Conservation (phyloP, 2,797 vertebrate species). For the Arctocebus calabarensis region DNA sequence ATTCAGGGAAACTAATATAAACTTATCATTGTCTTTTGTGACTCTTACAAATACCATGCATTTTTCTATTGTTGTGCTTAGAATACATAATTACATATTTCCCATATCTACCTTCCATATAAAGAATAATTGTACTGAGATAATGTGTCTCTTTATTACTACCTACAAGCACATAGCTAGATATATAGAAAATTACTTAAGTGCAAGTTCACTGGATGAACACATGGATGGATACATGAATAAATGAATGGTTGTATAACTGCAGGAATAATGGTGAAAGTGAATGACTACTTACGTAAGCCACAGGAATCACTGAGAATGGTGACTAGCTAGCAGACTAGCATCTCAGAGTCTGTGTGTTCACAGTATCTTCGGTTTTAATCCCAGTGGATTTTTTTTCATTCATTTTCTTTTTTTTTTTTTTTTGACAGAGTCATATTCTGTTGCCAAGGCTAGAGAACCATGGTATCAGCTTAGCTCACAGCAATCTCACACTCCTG, state of each 20-base stretch:
- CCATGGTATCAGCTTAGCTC: too few species aligned
- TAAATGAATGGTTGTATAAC: background rate
- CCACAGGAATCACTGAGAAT: background rate
- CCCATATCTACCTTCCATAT: background rate
- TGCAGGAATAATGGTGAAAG: constrained; percentile 2
- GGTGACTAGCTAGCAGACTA: background rate
- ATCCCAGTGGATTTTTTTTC: background rate
- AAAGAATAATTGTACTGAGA: background rate
- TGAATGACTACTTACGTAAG: background rate
- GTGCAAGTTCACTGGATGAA: background rate
- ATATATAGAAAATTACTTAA: background rate
- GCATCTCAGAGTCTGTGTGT: background rate
- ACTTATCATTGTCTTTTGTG: background rate
- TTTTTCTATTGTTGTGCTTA: background rate
- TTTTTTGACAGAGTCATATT: too few species aligned
- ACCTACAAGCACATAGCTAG: background rate
- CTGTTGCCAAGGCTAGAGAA: too few species aligned
- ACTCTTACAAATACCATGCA: background rate
- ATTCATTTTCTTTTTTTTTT: too few species aligned
- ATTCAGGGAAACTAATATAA: background rate
- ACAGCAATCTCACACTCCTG: too few species aligned
- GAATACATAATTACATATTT: background rate
- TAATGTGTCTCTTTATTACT: background rate
- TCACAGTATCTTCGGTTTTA: background rate
- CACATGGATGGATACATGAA: background rate